Percentiles rank a stretch among this genome's conserved stretches.
These are phyloP conservation scores for Ceratina australensis DNA, from an alignment of 1,140 invertebrate species.

Conservation along the genomic window DNA sequence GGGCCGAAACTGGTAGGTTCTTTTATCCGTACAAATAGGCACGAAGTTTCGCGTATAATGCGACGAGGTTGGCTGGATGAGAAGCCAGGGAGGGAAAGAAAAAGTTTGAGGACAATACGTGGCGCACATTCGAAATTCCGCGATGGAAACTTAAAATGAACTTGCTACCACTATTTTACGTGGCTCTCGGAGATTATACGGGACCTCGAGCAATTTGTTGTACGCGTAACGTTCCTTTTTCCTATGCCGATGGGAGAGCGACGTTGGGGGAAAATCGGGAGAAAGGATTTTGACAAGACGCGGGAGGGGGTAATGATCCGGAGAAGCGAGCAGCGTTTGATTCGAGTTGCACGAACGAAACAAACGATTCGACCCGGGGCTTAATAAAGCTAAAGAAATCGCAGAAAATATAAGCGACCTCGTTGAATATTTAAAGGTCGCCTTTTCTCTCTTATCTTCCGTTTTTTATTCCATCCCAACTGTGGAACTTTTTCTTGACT, in stretches of 20 bases:
- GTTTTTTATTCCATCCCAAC: background rate
- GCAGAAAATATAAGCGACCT: slow-evolving; percentile 2
- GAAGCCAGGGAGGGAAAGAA: background rate
- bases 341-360: background rate
- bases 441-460: background rate
- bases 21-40: slow-evolving; percentile 14
- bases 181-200: background rate
- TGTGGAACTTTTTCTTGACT: slow-evolving; percentile 9
- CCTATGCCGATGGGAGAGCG: background rate
- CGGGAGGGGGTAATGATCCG: too few species aligned
- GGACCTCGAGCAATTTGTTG: too few species aligned
- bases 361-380: background rate
- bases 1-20: background rate
- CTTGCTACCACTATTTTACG: slow-evolving; percentile 11
- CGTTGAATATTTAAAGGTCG: slow-evolving; percentile 40
- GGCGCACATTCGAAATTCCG: slow-evolving; percentile 15
- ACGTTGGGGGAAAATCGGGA: background rate
- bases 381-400: slow-evolving; percentile 23
- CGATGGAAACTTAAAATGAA: slow-evolving; percentile 29
- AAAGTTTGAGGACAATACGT: slow-evolving; percentile 1
- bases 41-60: slow-evolving; percentile 26
- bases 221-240: too few species aligned
- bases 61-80: slow-evolving; percentile 15
- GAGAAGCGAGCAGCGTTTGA: background rate
- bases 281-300: background rate